A percentile compares a stretch with the other conserved stretches of the same genome.
Conservation (phyloP, 1,140 invertebrate genomes). For the Neodiprion lecontei region DNA sequence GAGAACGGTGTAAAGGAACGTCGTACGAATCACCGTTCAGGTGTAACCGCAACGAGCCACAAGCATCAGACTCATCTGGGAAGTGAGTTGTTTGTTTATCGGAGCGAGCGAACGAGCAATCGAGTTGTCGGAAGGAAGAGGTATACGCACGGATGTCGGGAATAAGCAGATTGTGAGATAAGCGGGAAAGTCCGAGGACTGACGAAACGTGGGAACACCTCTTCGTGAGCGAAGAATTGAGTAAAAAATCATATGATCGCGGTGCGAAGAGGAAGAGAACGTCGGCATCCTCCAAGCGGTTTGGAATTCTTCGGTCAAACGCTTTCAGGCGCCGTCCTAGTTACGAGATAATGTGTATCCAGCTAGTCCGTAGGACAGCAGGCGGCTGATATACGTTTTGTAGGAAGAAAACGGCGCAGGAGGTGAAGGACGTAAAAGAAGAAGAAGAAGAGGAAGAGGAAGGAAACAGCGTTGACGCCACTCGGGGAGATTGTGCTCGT, state of each 20-base stretch:
- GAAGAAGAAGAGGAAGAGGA: not conserved
- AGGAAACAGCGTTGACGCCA: not conserved
- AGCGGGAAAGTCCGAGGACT: not conserved
- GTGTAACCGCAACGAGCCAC: not conserved
- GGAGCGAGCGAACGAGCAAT: not conserved
- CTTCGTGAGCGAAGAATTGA: too few relatives aligned
- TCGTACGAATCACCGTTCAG: slow-evolving; percentile 7
- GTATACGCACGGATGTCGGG: not conserved
- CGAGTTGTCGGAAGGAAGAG: not conserved
- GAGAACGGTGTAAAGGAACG: not conserved
- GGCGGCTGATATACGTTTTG: not conserved
- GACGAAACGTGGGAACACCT: not conserved
- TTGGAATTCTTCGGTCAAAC: slow-evolving; percentile 7
- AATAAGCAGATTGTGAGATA: not conserved
- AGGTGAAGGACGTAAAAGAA: not conserved
- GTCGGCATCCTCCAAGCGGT: not conserved
- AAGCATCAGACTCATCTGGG: not conserved
- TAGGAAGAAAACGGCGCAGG: not conserved
- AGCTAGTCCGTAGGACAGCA: not conserved
- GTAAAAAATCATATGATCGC: too few relatives aligned
- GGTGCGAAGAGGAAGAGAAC: too few relatives aligned
- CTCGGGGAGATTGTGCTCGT: not conserved
- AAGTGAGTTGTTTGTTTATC: not conserved
- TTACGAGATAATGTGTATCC: not conserved
- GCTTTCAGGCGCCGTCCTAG: not conserved